Conservation (phyloP, 30 jellyfish, hydroid and myxozoan genomes). For the Hydractinia symbiolongicarpus region DNA sequence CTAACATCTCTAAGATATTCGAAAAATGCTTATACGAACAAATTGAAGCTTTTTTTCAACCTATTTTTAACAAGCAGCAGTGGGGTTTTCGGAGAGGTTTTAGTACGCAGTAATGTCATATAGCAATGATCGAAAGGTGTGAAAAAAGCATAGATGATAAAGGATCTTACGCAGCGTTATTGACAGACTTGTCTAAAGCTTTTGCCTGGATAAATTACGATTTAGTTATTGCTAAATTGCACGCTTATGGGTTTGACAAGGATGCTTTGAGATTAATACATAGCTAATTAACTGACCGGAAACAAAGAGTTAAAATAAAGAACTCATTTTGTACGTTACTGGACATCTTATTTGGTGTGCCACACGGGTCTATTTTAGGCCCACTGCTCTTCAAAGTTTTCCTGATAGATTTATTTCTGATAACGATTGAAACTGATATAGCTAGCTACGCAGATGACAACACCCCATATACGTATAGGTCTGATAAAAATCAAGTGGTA, state of each 20-base stretch:
- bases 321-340: slow-evolving; percentile 25
- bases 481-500: not conserved
- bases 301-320: slow-evolving; percentile 42
- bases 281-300: slow-evolving; percentile 41
- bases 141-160: too few relatives aligned
- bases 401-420: not conserved
- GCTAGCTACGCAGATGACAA: not conserved
- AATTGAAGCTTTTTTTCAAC: not conserved
- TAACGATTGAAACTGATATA: not conserved
- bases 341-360: not conserved
- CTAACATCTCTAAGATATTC: not conserved
- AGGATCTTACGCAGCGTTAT: too few relatives aligned
- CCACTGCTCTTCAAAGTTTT: not conserved
- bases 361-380: not conserved
- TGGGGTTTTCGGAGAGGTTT: not conserved
- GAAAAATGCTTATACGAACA: not conserved
- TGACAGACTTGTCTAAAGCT: too few relatives aligned
- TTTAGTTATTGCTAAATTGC: too few relatives aligned
- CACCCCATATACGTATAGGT: not conserved
- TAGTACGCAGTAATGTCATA: too few relatives aligned
- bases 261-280: slow-evolving; percentile 28
- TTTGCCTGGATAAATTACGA: too few relatives aligned
- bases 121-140: not conserved
- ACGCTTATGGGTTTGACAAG: slow-evolving; percentile 37
- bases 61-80: not conserved